Evolutionary conservation across 92 coral and sea anemone species (phyloP).

Genomic region (Zoanthus gigantus): DNA sequence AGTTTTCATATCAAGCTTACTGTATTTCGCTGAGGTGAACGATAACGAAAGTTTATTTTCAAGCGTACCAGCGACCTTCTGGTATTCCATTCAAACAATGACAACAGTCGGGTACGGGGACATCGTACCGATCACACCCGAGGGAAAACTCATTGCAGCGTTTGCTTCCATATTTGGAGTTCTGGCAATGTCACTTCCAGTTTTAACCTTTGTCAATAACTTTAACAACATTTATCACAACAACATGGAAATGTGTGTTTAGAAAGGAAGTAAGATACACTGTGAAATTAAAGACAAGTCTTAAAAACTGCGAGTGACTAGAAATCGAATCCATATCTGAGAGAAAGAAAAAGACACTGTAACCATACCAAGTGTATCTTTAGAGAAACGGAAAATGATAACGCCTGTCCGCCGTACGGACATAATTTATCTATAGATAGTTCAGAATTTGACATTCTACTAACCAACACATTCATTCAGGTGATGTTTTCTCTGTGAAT

Average conservation of each 20-base stretch:
- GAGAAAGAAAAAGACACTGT: no score
- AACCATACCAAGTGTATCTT: no score
- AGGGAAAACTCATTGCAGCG: constrained; percentile 85
- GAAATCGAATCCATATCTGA: no score
- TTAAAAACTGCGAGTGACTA: background rate
- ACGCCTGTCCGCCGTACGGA: no score
- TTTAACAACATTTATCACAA: constrained; percentile 69
- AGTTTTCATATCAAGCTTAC: constrained; percentile 77
- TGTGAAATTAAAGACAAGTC: background rate
- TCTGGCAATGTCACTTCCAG: constrained; percentile 86
- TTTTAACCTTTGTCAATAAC: constrained; percentile 89
- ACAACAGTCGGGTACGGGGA: constrained; percentile 97
- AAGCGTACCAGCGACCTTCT: constrained; percentile 93
- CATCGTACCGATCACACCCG: constrained; percentile 78
- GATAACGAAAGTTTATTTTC: constrained; percentile 63
- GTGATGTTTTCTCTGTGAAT: no score
- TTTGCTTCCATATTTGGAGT: constrained; percentile 94
- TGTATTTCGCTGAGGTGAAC: constrained; percentile 84
- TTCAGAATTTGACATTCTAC: no score
- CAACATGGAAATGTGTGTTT: background rate
- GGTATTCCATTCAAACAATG: constrained; percentile 91
- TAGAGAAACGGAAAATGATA: no score
- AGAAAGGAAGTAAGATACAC: background rate
- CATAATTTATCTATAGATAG: no score
- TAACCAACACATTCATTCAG: no score